phyloP scores from a whole-genome alignment of 2,888 invertebrate species.

The Ophion ellenae region DNA sequence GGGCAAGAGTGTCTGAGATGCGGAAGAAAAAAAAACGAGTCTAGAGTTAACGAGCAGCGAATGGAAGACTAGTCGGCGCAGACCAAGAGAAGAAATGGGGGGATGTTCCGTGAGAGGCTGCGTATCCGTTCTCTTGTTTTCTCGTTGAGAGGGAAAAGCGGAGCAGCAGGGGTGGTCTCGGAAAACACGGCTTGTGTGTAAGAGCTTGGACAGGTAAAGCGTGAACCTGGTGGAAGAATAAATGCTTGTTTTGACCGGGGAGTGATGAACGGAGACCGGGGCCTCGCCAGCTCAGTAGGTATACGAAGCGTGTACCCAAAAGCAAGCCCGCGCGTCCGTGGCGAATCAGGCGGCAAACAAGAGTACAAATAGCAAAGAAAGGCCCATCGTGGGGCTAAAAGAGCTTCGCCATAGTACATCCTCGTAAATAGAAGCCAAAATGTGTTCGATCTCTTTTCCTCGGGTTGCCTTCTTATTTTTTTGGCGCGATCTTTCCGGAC shows the following conservation, averaged over 20 bases:
- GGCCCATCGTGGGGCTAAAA: slow-evolving; percentile 42
- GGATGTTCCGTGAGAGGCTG: slow-evolving; percentile 35
- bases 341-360: slow-evolving; percentile 78
- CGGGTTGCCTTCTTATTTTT: slow-evolving; percentile 22
- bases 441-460: slow-evolving; percentile 49
- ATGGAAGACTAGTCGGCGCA: slow-evolving; percentile 18
- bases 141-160: slow-evolving; percentile 42
- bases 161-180: slow-evolving; percentile 53
- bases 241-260: slow-evolving; percentile 75
- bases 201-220: slow-evolving; percentile 56
- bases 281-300: slow-evolving; percentile 6
- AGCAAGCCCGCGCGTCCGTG: slow-evolving; percentile 69
- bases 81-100: slow-evolving; percentile 16
- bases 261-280: slow-evolving; percentile 66
- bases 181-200: slow-evolving; percentile 50
- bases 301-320: neutral
- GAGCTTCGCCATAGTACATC: slow-evolving; percentile 18
- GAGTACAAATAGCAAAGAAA: slow-evolving; percentile 76
- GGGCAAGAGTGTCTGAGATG: neutral
- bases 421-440: slow-evolving; percentile 12
- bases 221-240: slow-evolving; percentile 69
- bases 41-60: slow-evolving; percentile 13
- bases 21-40: slow-evolving; percentile 6
- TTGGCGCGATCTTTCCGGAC: neutral
- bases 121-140: slow-evolving; percentile 8